Evolutionary conservation across 2,797 vertebrate species (phyloP).

Genomic region (Notolabrus celidotus): DNA sequence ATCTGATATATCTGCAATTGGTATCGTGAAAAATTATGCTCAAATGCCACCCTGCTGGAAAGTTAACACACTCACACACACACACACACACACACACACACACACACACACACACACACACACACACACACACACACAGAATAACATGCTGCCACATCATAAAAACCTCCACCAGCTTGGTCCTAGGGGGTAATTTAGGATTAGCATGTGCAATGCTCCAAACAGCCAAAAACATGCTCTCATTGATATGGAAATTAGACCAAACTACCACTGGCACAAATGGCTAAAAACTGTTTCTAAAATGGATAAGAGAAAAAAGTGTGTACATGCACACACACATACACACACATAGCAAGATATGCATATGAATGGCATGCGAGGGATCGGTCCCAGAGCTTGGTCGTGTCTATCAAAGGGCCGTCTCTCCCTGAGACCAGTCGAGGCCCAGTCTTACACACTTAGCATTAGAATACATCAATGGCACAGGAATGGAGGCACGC

Average conservation of each 20-base stretch:
- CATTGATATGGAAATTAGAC: constrained; percentile 78
- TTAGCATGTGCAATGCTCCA: constrained; percentile 60
- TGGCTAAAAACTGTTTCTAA: constrained; percentile 69
- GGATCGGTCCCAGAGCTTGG: constrained; percentile 70
- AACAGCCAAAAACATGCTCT: constrained; percentile 58
- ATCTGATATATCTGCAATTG: not conserved
- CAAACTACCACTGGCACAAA: constrained; percentile 58
- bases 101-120: constrained; percentile 31
- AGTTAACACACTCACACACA: constrained; percentile 20
- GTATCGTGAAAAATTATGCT: not conserved
- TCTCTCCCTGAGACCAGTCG: constrained; percentile 71
- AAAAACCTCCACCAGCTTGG: constrained; percentile 38
- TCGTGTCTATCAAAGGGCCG: constrained; percentile 74
- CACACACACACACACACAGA: constrained; percentile 27
- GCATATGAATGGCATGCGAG: constrained; percentile 78
- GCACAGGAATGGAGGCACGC: constrained; percentile 69
- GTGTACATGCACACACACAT: constrained; percentile 44
- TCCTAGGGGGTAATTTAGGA: constrained; percentile 62
- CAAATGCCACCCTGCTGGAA: constrained; percentile 29
- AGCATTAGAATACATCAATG: constrained; percentile 85
- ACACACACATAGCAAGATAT: constrained; percentile 60
- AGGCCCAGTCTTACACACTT: constrained; percentile 78
- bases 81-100: constrained; percentile 29
- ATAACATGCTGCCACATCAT: constrained; percentile 30
- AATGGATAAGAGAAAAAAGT: constrained; percentile 47